Evolutionary conservation across 2,888 invertebrate species (phyloP), one percentile per base, ranked within the genome.

Genomic region (Pristionchus mayeri): DNA sequence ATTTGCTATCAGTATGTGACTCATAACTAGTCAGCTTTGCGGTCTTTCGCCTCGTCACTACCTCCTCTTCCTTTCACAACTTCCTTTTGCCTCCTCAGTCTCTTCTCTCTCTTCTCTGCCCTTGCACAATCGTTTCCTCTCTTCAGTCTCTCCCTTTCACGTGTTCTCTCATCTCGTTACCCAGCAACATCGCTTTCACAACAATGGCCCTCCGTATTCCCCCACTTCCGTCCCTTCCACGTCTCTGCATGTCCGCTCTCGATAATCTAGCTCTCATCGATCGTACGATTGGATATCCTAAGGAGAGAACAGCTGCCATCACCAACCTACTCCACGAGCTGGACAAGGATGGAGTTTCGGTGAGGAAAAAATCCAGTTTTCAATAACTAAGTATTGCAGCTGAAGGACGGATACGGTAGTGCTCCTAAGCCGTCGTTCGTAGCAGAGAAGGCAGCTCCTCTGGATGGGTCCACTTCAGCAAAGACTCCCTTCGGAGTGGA

Each of bases 261-360:
- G 71, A 40, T 44, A 34, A 40, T 71, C 71, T 71, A 2, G n/a
- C 18, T 3, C n/a, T n/a, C n/a, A 71, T 71, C 71, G 71, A 71
- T 24, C 37, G 40, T n/a, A 71, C 13, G 11, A 71, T 71, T 24
- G 71, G 71, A 71, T 71, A 24, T 44, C 40, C 71, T 24, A n/a
- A 24, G 24, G 37, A 16, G n/a, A 71, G 40, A 71, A 40, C 40
- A 71, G n/a, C 40, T 21, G 71, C 11, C 0, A 71, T 71, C 11
- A 27, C 40, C 44, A 71, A 3, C 2, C 40, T 71, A 24, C 71
- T 71, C n/a, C 24, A 71, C 24, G 40, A 71, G 24, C 24, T 71
- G 16, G 71, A 71, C n/a, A 11, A 40, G 7, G 71, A 71, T 44
- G 71, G 71, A 40, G 18, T n/a, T 4, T 71, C 71, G 44, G 71